These are phyloP conservation scores for Dinomys branickii DNA, from an alignment of 2,113 vertebrate genomes.

Conservation along the genomic window DNA sequence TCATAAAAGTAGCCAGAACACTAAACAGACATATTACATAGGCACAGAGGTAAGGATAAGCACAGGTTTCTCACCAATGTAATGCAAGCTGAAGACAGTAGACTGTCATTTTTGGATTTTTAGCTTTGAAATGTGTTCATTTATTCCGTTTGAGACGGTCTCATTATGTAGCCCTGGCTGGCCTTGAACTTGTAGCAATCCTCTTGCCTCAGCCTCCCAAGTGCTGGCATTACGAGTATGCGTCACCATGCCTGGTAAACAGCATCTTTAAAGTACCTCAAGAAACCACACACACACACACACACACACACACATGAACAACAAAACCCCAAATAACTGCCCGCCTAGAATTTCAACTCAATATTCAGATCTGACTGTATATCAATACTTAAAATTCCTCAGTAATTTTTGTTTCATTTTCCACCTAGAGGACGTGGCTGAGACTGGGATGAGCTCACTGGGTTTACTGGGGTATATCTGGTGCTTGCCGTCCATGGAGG, in stretches of 20 bases:
- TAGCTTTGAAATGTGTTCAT: background rate
- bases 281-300: background rate
- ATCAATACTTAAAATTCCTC: background rate
- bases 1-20: background rate
- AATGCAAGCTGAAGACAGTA: background rate
- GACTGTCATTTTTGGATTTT: background rate
- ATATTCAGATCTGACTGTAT: background rate
- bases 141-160: background rate
- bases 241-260: background rate
- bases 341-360: slow-evolving; percentile 13
- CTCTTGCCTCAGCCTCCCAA: background rate
- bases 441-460: background rate
- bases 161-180: background rate
- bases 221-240: background rate
- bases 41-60: background rate
- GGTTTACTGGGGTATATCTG: background rate
- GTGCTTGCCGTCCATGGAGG: background rate
- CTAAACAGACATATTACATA: background rate
- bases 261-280: background rate
- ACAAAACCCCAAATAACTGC: background rate
- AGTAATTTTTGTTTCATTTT: background rate
- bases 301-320: background rate
- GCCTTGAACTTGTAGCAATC: background rate
- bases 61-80: background rate
- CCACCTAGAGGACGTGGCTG: background rate